Conservation (phyloP, 2,888 invertebrate genomes). For the Artemia sp. region DNA sequence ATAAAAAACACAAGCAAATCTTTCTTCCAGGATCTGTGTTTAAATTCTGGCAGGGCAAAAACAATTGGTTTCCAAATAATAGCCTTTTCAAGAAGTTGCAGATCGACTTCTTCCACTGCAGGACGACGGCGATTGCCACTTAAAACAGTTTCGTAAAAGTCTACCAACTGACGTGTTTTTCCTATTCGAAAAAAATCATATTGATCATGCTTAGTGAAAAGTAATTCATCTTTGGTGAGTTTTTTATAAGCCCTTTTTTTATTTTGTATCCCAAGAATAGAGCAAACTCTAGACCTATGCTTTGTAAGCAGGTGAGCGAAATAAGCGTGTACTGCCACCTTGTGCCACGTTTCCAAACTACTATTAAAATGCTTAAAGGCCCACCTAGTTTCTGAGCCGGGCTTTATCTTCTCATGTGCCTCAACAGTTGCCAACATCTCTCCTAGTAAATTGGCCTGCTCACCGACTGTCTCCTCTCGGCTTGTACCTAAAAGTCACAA, state of each 20-base stretch:
- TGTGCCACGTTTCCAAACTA: constrained; percentile 15
- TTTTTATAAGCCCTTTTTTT: neutral
- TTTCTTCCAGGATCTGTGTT: neutral
- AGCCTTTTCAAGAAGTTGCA: constrained; percentile 1
- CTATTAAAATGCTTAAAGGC: constrained; percentile 13
- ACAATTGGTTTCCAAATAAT: neutral
- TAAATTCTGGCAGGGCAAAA: constrained; percentile 1
- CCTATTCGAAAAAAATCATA: constrained; percentile 15
- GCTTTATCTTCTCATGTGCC: neutral
- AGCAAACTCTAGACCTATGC: neutral
- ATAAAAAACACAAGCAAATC: neutral
- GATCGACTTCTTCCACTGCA: constrained; percentile 2
- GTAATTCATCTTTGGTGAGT: neutral
- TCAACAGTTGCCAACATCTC: constrained; percentile 8
- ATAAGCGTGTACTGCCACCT: constrained; percentile 15
- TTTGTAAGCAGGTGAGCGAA: constrained; percentile 3
- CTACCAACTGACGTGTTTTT: constrained; percentile 15
- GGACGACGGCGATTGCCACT: constrained; percentile 12
- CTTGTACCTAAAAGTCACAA: neutral
- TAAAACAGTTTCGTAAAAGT: constrained; percentile 15
- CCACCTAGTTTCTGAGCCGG: neutral
- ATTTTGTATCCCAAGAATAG: neutral
- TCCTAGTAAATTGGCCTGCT: neutral
- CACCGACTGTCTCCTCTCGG: neutral
- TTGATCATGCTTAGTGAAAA: constrained; percentile 12